These are phyloP conservation scores for Bucorvus abyssinicus DNA, from an alignment of 2,797 vertebrate genomes.

Conservation along the genomic window DNA sequence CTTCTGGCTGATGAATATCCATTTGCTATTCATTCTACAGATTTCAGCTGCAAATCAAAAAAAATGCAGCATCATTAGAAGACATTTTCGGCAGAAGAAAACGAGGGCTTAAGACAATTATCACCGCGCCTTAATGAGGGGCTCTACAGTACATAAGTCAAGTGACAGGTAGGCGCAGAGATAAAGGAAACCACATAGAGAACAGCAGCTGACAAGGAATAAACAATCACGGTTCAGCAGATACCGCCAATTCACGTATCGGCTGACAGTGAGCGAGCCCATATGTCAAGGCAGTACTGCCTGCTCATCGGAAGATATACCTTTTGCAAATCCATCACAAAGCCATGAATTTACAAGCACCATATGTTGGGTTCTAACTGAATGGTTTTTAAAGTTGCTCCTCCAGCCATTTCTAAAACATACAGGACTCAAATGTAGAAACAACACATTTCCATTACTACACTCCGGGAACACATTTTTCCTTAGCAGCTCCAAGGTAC, in stretches of 20 bases:
- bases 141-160: fast-evolving
- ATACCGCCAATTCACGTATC: background rate
- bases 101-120: background rate
- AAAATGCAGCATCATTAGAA: background rate
- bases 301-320: background rate
- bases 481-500: background rate
- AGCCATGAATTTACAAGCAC: background rate
- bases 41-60: background rate
- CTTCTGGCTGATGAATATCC: background rate
- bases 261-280: background rate
- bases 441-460: background rate
- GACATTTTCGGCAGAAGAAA: background rate
- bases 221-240: background rate
- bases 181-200: background rate
- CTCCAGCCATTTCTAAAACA: background rate
- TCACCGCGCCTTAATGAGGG: background rate
- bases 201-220: background rate
- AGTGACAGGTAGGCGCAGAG: background rate
- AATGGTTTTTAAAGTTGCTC: background rate
- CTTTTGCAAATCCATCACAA: background rate
- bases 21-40: background rate
- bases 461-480: background rate
- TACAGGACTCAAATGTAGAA: background rate
- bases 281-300: background rate
- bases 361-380: background rate